Evolutionary conservation across 1,140 invertebrate genomes (phyloP), one percentile per base, ranked within the genome.

Genomic region (Melanaphis sacchari): DNA sequence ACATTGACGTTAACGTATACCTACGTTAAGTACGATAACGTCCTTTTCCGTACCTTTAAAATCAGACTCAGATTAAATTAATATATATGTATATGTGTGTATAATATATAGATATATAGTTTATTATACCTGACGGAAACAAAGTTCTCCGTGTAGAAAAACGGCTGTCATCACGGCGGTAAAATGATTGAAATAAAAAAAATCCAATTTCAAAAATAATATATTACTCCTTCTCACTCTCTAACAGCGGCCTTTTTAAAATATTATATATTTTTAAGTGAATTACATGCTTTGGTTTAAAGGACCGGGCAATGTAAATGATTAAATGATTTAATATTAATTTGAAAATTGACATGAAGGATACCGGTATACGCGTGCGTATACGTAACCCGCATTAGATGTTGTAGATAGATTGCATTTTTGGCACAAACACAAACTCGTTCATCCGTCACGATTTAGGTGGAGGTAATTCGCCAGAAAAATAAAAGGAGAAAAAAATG

Each of bases 361-460:
- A 0, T 82, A 22, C 18, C 76, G 36, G n/a, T n/a, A 2, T 66
- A 81, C 36, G 76, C 18, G 18, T 36, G n/a, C 36, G 76, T 22
- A 38, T n/a, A 36, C 76, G 18, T 81, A 81, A 38, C 76, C 40
- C 36, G 15, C 15, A n/a, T n/a, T n/a, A 31, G 15, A 76, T n/a
- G 59, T n/a, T 76, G 31, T 76, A 66, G 11, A 66, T 66, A 76
- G 31, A 76, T 76, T 76, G 18, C 38, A 59, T 40, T 84, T 94
- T 89, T 94, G 94, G 94, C 94, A 94, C 93, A 94, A 94, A 94
- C 31, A 18, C 91, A 59, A 38, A 66, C 90, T n/a, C 43, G 43
- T 91, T 94, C 94, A 66, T 66, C 93, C 93, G 59, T 88, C 46
- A 40, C n/a, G 41, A 43, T 88, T 88, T 43, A 88, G 41, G 40